A percentile compares a stretch with the other conserved stretches of the same genome.
Conservation (phyloP, 2,113 vertebrate species). For the Dasyurus viverrinus region DNA sequence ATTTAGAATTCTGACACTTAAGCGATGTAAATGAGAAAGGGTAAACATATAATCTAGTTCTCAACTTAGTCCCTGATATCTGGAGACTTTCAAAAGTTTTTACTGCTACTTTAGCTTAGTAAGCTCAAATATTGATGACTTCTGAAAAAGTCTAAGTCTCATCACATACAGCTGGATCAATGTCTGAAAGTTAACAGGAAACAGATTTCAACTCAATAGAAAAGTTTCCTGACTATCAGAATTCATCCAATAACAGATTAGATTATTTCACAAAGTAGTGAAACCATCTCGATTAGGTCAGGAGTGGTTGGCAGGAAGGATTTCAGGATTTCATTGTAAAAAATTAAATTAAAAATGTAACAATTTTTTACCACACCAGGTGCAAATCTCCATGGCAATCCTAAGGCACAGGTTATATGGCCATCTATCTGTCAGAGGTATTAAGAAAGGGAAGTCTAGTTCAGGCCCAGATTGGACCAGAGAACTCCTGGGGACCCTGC, state of each 20-base stretch:
- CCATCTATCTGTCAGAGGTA: not conserved
- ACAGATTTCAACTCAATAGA: not conserved
- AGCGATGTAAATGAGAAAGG: not conserved
- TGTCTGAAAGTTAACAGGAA: not conserved
- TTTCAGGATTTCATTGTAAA: not conserved
- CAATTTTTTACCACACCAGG: not conserved
- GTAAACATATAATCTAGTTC: not conserved
- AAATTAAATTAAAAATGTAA: not conserved
- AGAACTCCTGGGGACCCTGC: not conserved
- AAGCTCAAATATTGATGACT: not conserved
- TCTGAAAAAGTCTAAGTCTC: not conserved
- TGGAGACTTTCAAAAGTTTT: not conserved
- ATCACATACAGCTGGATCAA: not conserved
- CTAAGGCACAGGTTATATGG: not conserved
- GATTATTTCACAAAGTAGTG: not conserved
- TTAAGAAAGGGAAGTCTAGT: not conserved
- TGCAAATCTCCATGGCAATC: not conserved
- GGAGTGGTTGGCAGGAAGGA: not conserved
- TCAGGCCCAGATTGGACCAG: not conserved
- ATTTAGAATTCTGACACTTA: not conserved
- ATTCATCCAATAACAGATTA: not conserved
- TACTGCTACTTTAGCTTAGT: not conserved
- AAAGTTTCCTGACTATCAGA: not conserved
- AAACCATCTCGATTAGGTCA: not conserved
- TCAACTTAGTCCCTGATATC: not conserved